These are phyloP conservation scores for Heliocidaris tuberculata DNA, from an alignment of 35 echinoderm and acorn worm species.

Conservation along the genomic window DNA sequence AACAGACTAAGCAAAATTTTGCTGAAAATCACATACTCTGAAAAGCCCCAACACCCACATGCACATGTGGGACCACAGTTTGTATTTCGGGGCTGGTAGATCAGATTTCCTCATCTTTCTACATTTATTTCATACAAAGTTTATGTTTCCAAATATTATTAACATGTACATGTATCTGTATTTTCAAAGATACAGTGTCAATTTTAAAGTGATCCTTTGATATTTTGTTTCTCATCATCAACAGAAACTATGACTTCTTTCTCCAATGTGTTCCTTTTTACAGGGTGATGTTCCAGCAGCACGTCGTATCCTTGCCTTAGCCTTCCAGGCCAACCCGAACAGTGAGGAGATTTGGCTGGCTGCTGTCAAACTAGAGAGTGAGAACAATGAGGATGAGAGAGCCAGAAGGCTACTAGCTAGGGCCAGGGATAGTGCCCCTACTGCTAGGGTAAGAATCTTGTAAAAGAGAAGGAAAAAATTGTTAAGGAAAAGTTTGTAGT, in stretches of 20 bases:
- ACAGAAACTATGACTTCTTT: not conserved
- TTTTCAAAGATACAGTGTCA: too few species aligned
- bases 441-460: constrained; percentile 79
- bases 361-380: constrained; percentile 99
- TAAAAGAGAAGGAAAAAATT: not conserved
- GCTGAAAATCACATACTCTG: too few species aligned
- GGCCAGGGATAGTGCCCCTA: constrained; percentile 91
- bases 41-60: too few species aligned
- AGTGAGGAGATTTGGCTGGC: constrained; percentile 99
- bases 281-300: constrained; percentile 92
- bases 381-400: constrained; percentile 98
- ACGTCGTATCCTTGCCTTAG: constrained; percentile 87
- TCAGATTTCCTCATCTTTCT: too few species aligned
- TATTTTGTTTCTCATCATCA: not conserved
- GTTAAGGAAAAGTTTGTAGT: too few species aligned
- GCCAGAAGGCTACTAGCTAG: constrained; percentile 85
- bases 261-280: not conserved
- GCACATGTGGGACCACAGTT: too few species aligned
- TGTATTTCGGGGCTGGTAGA: too few species aligned
- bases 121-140: too few species aligned
- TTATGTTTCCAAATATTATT: too few species aligned
- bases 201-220: too few species aligned
- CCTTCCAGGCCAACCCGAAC: constrained; percentile 98
- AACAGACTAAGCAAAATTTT: too few species aligned
- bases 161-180: too few species aligned